These are phyloP conservation scores for Cettia cetti DNA, from an alignment of 2,113 vertebrate genomes.

Conservation along the genomic window DNA sequence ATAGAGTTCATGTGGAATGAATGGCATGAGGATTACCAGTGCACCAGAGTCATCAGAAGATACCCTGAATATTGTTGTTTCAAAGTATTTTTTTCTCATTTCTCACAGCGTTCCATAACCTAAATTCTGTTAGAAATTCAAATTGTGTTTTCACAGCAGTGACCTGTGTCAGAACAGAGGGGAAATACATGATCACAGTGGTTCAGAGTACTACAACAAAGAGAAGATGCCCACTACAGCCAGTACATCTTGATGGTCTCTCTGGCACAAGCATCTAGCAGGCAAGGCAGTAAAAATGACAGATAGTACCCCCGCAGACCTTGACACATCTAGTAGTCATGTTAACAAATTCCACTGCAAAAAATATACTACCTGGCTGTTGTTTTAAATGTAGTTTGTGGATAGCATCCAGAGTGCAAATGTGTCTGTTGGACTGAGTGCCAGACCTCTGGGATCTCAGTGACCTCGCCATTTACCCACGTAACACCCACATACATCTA, in stretches of 20 bases:
- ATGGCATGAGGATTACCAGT: not conserved
- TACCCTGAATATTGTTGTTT: not conserved
- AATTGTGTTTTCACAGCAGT: not conserved
- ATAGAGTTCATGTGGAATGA: not conserved
- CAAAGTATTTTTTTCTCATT: not conserved
- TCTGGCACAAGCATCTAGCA: not conserved
- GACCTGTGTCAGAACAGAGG: not conserved
- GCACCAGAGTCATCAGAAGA: not conserved
- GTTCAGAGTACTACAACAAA: not conserved
- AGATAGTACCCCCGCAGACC: not conserved
- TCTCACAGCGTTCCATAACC: not conserved
- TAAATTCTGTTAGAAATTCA: not conserved
- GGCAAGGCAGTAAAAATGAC: constrained; percentile 16
- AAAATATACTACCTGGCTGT: not conserved
- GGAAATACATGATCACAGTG: not conserved
- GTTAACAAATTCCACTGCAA: not conserved
- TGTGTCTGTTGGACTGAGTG: not conserved
- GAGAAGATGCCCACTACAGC: not conserved
- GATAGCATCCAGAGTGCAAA: not conserved
- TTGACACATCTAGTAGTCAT: not conserved
- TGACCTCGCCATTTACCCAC: not conserved
- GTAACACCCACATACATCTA: not conserved
- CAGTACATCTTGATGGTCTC: not conserved
- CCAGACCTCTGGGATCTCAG: not conserved
- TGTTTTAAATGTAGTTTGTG: constrained; percentile 6